Evolutionary conservation across 2,888 invertebrate genomes (phyloP), one percentile per base, ranked within the genome.

Genomic region (Trichogramma evanescens): DNA sequence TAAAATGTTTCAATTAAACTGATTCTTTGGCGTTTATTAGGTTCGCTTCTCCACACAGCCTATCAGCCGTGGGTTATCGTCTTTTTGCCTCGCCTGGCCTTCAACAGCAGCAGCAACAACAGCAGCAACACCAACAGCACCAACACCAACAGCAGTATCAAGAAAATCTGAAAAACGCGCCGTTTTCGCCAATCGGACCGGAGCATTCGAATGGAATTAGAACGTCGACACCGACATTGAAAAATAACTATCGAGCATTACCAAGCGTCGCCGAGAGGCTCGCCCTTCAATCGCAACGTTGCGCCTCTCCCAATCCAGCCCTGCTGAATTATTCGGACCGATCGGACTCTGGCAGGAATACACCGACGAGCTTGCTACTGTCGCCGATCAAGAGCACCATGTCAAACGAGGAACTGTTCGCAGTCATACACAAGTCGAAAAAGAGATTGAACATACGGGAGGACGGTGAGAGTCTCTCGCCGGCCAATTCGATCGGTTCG

Each of bases 371-470:
- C 53, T 58, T 71, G 8, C 64, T 75, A 4, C 68, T 86, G 6
- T 87, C 87, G 2, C 87, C 88, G 0, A 85, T 86, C 38, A 87
- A 86, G 75, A 86, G 87, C 3, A 85, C 86, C 0, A 88, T 89
- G 86, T 86, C 86, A n/a, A 88, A 88, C 67, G 89, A 89, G 72
- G 88, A 89, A 74, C 78, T 89, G 3, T 89, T 88, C 71, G 87
- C 89, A 3, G 87, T 87, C 10, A 89, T 89, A 65, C 89, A 89
- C 72, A 88, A 88, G 74, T 88, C 87, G 67, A 89, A 89, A 73
- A 87, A 86, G 76, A 84, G 85, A 72, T 80, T 88, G 57, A 88
- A 88, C 67, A 88, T 89, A 54, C 84, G 82, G 72, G 83, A 83
- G 60, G 80, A 80, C 10, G 72, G 75, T 5, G 77, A 81, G 0